Evolutionary conservation across 2,797 vertebrate species (phyloP).

Genomic region (Cryptoprocta ferox): DNA sequence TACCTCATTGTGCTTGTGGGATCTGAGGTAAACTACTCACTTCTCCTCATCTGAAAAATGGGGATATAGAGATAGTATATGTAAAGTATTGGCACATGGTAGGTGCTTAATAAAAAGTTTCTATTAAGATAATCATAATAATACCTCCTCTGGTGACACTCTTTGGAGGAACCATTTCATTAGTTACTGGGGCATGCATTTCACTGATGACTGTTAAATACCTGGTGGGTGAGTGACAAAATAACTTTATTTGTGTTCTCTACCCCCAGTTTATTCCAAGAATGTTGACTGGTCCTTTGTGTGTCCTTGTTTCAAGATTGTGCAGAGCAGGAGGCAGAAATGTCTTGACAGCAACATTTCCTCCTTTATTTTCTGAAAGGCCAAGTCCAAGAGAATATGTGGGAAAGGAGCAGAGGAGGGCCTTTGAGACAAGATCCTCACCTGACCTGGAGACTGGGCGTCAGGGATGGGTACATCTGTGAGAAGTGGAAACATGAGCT

Average conservation of each 20-base stretch:
- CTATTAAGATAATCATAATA: neutral
- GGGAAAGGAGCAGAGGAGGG: too few relatives aligned
- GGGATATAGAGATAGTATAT: accelerated
- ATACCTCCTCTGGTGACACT: neutral
- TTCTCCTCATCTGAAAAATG: neutral
- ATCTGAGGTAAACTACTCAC: neutral
- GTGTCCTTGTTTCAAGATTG: neutral
- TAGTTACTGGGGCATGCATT: neutral
- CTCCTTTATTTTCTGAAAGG: neutral
- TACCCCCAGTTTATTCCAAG: neutral
- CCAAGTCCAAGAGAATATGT: neutral
- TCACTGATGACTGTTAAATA: neutral
- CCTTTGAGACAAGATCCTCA: neutral
- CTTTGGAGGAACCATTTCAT: neutral
- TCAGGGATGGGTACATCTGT: accelerated
- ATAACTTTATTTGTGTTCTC: neutral
- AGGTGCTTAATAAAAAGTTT: neutral
- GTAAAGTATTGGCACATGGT: neutral
- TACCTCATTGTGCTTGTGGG: neutral
- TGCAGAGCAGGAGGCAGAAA: neutral
- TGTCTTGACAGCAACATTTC: neutral
- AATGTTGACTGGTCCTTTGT: neutral
- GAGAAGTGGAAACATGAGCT: neutral
- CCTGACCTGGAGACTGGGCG: neutral
- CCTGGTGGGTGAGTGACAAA: neutral